phyloP scores from a whole-genome alignment of 2,797 vertebrate genomes.

The Chrosomus eos region DNA sequence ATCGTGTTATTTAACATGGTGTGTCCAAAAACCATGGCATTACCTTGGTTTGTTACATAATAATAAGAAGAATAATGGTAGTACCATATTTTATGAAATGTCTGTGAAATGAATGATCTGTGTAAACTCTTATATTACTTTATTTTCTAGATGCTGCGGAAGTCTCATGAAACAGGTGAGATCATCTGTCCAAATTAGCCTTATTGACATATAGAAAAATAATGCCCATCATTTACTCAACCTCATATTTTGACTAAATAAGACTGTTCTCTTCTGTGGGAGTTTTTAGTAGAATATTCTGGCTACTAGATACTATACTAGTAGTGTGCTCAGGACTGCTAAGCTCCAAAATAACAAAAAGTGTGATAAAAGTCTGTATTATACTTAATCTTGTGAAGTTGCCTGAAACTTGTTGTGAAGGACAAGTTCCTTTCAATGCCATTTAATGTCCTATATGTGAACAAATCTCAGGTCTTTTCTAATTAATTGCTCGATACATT shows the following conservation, averaged over 20 bases:
- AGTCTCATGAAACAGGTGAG: slow-evolving; percentile 84
- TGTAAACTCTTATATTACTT: background rate
- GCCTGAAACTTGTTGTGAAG: background rate
- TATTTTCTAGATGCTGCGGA: slow-evolving; percentile 78
- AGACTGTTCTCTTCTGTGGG: background rate
- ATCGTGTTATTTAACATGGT: background rate
- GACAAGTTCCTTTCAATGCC: background rate
- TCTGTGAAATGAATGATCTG: background rate
- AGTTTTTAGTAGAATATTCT: background rate
- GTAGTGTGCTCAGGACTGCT: background rate
- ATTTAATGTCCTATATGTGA: background rate
- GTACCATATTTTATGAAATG: background rate
- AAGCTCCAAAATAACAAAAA: background rate
- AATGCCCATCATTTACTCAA: background rate
- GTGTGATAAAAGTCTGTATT: background rate
- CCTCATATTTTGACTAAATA: background rate
- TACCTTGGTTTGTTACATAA: background rate
- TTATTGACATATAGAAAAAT: background rate
- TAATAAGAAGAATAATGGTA: background rate
- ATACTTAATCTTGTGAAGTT: background rate
- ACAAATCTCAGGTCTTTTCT: background rate
- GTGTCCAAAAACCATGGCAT: background rate
- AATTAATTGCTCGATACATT: background rate
- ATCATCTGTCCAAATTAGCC: background rate
- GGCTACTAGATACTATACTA: background rate